Evolutionary conservation across 2,888 invertebrate species (phyloP), one percentile per base, ranked within the genome.

Genomic region (Lamproptera curius): DNA sequence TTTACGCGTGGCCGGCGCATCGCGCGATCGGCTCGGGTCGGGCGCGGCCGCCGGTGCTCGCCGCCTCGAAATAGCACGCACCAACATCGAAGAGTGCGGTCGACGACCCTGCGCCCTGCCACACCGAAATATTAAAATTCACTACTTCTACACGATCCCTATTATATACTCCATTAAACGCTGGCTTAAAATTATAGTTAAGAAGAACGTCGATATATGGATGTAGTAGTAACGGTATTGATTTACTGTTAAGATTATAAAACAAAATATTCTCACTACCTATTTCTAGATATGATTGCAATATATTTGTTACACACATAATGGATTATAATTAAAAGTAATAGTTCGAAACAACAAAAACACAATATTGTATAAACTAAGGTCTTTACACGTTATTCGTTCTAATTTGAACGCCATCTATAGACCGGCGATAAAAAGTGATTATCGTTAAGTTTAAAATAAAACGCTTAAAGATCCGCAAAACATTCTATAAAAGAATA

Each of bases 51-150:
- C 61, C 61, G 56, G 55, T 65, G 73, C 68, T 76, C 79, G 75
- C 68, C 66, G 73, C 70, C 83, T 85, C 79, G 78, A 87, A 87
- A 87, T 87, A 87, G 86, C 86, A 75, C 76, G 77, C 76, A 76
- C 72, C 79, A 73, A 73, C 78, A 63, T 62, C 70, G 77, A 79
- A 73, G 71, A 71, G 79, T 67, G 74, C 81, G 85, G 85, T 84
- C 85, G 77, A 71, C 76, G 84, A 84, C 83, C 81, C 73, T 72
- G 70, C 69, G 76, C 77, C 73, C 76, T 74, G 81, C 74, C 78
- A 71, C 74, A 75, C 81, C 84, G 73, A 85, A 86, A 83, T 85
- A 84, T 84, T 80, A 77, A 70, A 75, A 76, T 73, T 78, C 68
- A 67, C 70, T 65, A 42, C 36, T 70, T 70, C 62, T 63, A 71